These are phyloP conservation scores for Cairina moschata DNA, from an alignment of 2,113 vertebrate species.

Conservation along the genomic window DNA sequence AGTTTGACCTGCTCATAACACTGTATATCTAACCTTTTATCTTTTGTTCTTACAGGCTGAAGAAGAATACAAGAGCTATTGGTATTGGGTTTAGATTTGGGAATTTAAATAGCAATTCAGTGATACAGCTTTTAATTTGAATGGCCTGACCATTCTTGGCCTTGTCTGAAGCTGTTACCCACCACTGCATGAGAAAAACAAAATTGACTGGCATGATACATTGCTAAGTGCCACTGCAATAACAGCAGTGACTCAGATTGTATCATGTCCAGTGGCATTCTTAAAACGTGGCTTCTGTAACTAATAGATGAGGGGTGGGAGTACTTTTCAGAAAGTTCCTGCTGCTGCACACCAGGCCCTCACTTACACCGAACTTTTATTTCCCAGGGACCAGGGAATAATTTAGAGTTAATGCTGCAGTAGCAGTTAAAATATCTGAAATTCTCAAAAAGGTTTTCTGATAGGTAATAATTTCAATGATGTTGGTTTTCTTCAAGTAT, in stretches of 20 bases:
- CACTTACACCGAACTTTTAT: background rate
- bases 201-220: rapidly evolving
- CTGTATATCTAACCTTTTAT: background rate
- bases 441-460: background rate
- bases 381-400: background rate
- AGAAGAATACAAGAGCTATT: background rate
- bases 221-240: rapidly evolving
- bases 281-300: background rate
- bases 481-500: background rate
- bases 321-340: background rate
- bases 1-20: rapidly evolving
- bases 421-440: background rate
- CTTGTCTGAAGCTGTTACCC: background rate
- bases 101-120: background rate
- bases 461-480: background rate
- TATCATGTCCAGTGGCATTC: background rate
- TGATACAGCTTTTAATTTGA: background rate
- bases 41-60: background rate
- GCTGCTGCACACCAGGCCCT: background rate
- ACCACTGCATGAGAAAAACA: background rate
- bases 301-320: background rate
- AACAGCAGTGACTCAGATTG: rapidly evolving
- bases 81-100: background rate
- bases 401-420: background rate
- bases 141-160: too few relatives aligned